Conservation (phyloP, 2,797 vertebrate species). For the Meda fulgida region DNA sequence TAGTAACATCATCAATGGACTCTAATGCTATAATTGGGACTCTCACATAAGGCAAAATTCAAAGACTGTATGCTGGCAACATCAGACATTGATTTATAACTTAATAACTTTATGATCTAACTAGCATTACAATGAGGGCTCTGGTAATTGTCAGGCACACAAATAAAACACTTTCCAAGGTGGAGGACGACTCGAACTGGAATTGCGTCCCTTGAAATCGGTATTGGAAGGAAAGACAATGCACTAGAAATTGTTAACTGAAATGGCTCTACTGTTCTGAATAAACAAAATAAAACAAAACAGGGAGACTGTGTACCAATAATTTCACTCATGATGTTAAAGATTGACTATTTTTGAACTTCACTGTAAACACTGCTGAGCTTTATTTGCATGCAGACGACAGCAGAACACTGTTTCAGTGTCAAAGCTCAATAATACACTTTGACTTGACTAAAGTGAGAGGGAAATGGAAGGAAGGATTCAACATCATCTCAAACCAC, state of each 20-base stretch:
- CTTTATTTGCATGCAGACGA: neutral
- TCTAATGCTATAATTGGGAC: neutral
- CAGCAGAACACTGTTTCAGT: neutral
- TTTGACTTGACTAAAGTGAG: neutral
- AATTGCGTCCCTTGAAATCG: neutral
- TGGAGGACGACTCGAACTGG: slow-evolving; percentile 3
- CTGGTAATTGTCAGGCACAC: slow-evolving; percentile 6
- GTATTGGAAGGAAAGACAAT: slow-evolving; percentile 1
- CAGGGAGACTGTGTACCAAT: neutral
- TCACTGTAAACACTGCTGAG: neutral
- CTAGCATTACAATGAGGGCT: slow-evolving; percentile 14
- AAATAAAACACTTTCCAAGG: slow-evolving; percentile 13
- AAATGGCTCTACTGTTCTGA: neutral
- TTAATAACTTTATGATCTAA: slow-evolving; percentile 33
- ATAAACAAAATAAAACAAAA: neutral
- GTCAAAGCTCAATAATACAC: slow-evolving; percentile 8
- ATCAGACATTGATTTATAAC: slow-evolving; percentile 25
- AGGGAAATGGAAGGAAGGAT: neutral
- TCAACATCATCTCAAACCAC: neutral
- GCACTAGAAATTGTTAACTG: neutral
- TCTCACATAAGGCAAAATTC: neutral
- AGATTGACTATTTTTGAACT: neutral
- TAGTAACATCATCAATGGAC: neutral
- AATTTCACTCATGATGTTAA: neutral
- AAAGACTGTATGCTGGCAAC: neutral